phyloP scores from a whole-genome alignment of 1,140 invertebrate species.

The Drosophila melanica region DNA sequence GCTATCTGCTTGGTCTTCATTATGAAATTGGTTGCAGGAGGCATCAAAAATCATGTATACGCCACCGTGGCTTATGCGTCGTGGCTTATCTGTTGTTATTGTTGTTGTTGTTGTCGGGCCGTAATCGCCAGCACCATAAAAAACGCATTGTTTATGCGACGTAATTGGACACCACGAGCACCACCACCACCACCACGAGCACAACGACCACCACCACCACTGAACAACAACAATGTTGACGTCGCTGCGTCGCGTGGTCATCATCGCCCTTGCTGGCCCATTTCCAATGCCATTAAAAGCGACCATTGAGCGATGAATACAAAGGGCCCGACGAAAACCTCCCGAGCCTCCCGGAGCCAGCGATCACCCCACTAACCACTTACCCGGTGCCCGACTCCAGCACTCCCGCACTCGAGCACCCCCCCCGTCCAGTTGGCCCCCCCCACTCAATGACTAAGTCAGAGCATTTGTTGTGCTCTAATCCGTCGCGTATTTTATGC shows the following conservation, averaged over 20 bases:
- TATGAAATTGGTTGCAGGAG: constrained; percentile 52
- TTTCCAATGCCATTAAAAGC: constrained; percentile 78
- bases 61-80: constrained; percentile 57
- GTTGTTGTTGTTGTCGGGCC: constrained; percentile 52
- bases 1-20: constrained; percentile 36
- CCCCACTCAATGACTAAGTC: constrained; percentile 8
- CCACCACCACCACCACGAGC: constrained; percentile 12
- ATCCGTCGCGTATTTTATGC: constrained; percentile 77
- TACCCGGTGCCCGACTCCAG: neutral
- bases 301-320: constrained; percentile 60
- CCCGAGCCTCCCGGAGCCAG: neutral
- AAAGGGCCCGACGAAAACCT: constrained; percentile 21
- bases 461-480: constrained; percentile 67
- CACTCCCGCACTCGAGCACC: constrained; percentile 11
- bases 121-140: constrained; percentile 77
- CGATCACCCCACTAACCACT: neutral
- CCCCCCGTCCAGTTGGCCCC: neutral
- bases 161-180: constrained; percentile 74
- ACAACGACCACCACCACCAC: neutral
- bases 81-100: constrained; percentile 70
- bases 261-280: constrained; percentile 58
- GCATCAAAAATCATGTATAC: constrained; percentile 78
- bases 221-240: constrained; percentile 28
- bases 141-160: constrained; percentile 81
- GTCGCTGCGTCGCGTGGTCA: constrained; percentile 57